These are phyloP conservation scores for Eumeta japonica DNA, from an alignment of 1,140 invertebrate genomes.

Conservation along the genomic window DNA sequence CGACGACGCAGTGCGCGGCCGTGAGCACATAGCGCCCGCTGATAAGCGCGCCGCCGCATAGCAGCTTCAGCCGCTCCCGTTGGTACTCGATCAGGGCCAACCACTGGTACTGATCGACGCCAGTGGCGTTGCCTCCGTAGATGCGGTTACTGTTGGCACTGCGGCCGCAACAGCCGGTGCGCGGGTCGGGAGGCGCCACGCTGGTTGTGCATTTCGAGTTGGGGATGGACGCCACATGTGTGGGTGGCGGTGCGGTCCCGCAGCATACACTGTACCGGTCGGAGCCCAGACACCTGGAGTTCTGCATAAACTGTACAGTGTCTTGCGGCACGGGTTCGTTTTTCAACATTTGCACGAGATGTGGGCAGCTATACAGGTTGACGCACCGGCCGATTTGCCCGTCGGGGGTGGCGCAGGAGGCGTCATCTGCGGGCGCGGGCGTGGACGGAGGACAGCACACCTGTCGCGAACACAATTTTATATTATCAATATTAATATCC, in stretches of 20 bases:
- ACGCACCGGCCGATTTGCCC: conserved; percentile 19
- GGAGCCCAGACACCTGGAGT: conserved; percentile 20
- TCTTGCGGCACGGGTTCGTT: conserved; percentile 7
- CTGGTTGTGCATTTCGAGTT: not conserved
- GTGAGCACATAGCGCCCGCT: conserved; percentile 64
- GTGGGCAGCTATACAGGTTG: conserved; percentile 14
- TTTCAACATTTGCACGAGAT: conserved; percentile 10
- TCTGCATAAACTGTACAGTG: conserved; percentile 15
- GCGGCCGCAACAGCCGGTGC: conserved; percentile 26
- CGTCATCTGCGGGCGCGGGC: not conserved
- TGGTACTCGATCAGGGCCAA: conserved; percentile 29
- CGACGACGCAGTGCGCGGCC: conserved; percentile 66
- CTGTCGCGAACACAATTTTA: conserved; percentile 9
- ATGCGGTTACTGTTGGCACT: conserved; percentile 10
- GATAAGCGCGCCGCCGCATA: conserved; percentile 65
- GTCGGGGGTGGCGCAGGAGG: conserved; percentile 18
- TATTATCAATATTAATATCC: not conserved
- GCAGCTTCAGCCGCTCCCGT: conserved; percentile 10
- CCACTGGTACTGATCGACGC: conserved; percentile 37
- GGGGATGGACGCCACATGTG: not conserved
- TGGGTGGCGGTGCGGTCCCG: conserved; percentile 5
- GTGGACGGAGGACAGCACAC: conserved; percentile 27
- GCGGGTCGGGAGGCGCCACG: conserved; percentile 20
- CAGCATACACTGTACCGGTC: conserved; percentile 23
- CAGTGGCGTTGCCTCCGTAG: conserved; percentile 24